These are phyloP conservation scores for Rugalucina vietnamica DNA, from an alignment of 2,888 invertebrate species.

Conservation along the genomic window DNA sequence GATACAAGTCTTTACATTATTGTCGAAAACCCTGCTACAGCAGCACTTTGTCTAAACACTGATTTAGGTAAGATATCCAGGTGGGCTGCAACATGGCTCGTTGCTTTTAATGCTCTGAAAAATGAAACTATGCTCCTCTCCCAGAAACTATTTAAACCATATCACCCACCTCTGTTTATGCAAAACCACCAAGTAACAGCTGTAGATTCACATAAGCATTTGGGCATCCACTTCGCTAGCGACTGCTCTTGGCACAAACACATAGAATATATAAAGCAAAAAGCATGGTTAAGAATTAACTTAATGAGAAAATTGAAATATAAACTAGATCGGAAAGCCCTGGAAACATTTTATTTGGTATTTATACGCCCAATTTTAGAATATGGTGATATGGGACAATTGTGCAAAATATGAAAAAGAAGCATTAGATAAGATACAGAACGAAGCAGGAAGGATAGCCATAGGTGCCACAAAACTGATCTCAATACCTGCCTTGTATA, in stretches of 20 bases:
- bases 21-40: background rate
- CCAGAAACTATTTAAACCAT: too few species aligned
- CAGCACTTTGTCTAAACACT: background rate
- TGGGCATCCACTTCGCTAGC: slow-evolving; percentile 10
- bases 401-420: background rate
- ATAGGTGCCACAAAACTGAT: slow-evolving; percentile 40
- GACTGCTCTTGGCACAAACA: slow-evolving; percentile 14
- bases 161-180: too few species aligned
- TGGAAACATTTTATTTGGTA: slow-evolving; percentile 12
- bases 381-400: slow-evolving; percentile 16
- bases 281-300: background rate
- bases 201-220: slow-evolving; percentile 13
- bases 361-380: slow-evolving; percentile 25
- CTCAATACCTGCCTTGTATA: background rate
- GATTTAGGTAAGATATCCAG: background rate
- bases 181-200: background rate
- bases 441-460: slow-evolving; percentile 21
- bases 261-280: slow-evolving; percentile 8
- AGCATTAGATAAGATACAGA: slow-evolving; percentile 11
- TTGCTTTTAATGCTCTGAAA: slow-evolving; percentile 26
- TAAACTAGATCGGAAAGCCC: background rate
- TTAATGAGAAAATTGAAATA: slow-evolving; percentile 10
- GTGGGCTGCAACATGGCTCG: slow-evolving; percentile 17
- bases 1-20: slow-evolving; percentile 8
- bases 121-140: background rate